A percentile compares a stretch with the other conserved stretches of the same genome.
Conservation (phyloP, 1,140 invertebrate genomes). For the Magallana gigas region DNA sequence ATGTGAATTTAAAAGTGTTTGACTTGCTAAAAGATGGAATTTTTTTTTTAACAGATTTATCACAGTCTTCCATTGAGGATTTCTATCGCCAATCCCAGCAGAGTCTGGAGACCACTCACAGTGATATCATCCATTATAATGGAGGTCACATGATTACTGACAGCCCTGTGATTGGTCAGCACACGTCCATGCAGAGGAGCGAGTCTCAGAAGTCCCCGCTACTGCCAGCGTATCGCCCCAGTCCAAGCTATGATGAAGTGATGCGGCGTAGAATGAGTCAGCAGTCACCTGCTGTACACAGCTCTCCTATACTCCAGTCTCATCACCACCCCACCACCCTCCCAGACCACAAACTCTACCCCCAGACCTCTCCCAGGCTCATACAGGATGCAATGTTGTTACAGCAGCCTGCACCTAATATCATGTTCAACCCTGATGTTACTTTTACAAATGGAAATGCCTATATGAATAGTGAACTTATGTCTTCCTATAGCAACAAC, state of each 20-base stretch:
- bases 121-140: slow-evolving; percentile 39
- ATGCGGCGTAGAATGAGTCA: slow-evolving; percentile 83
- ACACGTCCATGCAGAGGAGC: slow-evolving; percentile 56
- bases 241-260: slow-evolving; percentile 96
- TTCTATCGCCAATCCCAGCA: slow-evolving; percentile 70
- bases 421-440: slow-evolving; percentile 41
- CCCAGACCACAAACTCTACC: background rate
- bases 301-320: background rate
- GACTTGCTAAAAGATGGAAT: too few relatives aligned
- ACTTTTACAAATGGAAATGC: slow-evolving; percentile 60
- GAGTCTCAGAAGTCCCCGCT: slow-evolving; percentile 82
- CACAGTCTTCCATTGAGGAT: slow-evolving; percentile 66
- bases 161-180: slow-evolving; percentile 43
- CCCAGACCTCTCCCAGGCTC: slow-evolving; percentile 52
- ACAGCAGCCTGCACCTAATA: slow-evolving; percentile 69
- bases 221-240: slow-evolving; percentile 92
- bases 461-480: slow-evolving; percentile 66
- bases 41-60: slow-evolving; percentile 62
- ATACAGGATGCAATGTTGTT: slow-evolving; percentile 69
- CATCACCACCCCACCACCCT: slow-evolving; percentile 25
- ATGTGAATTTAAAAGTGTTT: too few relatives aligned
- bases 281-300: slow-evolving; percentile 51
- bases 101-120: slow-evolving; percentile 61
- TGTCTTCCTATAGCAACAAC: slow-evolving; percentile 67
- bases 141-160: slow-evolving; percentile 25